These are phyloP conservation scores for Chauna torquata DNA, from an alignment of 2,113 vertebrate species.

Conservation along the genomic window DNA sequence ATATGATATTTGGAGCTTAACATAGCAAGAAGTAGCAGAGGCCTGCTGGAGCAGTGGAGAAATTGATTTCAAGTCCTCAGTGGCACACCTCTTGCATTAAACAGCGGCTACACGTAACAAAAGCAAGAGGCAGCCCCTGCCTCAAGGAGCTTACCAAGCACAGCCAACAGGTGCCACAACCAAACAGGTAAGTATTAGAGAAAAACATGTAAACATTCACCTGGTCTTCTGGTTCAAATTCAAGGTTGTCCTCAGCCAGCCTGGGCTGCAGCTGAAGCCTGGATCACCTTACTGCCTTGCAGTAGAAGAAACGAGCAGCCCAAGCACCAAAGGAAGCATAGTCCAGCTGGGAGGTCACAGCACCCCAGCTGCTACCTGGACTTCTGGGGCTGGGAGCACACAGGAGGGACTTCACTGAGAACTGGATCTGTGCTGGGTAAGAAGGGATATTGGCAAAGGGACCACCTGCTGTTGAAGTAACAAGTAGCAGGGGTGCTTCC, in stretches of 20 bases:
- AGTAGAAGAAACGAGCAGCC: neutral
- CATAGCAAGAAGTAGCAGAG: neutral
- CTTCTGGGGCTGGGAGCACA: rapidly evolving
- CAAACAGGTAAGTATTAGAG: neutral
- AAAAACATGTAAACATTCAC: neutral
- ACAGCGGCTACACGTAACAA: rapidly evolving
- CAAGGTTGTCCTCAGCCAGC: neutral
- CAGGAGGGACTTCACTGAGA: neutral
- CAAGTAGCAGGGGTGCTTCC: neutral
- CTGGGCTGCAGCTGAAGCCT: neutral
- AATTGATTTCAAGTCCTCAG: neutral
- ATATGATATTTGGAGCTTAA: neutral
- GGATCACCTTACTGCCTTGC: neutral
- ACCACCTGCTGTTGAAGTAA: neutral
- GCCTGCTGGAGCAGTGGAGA: neutral
- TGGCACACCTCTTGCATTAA: neutral
- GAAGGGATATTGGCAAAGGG: neutral
- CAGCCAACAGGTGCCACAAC: neutral
- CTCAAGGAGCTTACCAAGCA: neutral
- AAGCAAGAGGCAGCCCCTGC: neutral
- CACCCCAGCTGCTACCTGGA: neutral
- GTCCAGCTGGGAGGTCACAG: neutral
- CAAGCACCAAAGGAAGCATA: rapidly evolving
- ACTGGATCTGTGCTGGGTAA: neutral
- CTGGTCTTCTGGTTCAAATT: neutral